Conservation (phyloP, 2,888 invertebrate genomes). For the Steinernema carpocapsae region DNA sequence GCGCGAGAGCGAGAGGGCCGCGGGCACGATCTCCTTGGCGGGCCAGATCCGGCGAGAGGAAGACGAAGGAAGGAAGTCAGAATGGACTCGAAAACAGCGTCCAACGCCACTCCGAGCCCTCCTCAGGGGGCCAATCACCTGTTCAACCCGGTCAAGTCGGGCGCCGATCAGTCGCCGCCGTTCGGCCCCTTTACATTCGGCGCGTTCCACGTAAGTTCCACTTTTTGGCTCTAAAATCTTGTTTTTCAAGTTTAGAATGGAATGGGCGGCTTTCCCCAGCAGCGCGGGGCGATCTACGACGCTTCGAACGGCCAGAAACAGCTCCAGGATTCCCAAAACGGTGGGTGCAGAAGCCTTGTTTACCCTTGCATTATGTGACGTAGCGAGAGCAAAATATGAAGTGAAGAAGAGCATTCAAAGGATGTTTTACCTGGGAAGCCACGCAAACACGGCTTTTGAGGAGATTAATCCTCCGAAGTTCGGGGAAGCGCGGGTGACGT, state of each 20-base stretch:
- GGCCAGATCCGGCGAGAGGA: slow-evolving; percentile 31
- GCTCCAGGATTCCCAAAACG: slow-evolving; percentile 20
- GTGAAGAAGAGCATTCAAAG: not conserved
- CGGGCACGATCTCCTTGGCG: slow-evolving; percentile 26
- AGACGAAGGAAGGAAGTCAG: slow-evolving; percentile 30
- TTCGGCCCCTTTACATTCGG: slow-evolving; percentile 23
- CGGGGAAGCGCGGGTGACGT: not conserved
- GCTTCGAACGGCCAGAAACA: slow-evolving; percentile 18
- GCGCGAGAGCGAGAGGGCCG: slow-evolving; percentile 12
- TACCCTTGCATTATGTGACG: not conserved
- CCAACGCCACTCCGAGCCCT: slow-evolving; percentile 3
- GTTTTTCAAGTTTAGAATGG: not conserved
- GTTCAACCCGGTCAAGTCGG: slow-evolving; percentile 14
- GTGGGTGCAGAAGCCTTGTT: slow-evolving; percentile 1
- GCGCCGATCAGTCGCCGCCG: not conserved
- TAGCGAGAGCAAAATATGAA: not conserved
- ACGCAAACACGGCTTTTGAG: not conserved
- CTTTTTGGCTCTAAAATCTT: not conserved
- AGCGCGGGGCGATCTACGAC: slow-evolving; percentile 14
- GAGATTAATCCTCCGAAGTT: not conserved
- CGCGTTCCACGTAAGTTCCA: slow-evolving; percentile 20
- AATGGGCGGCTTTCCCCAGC: slow-evolving; percentile 17
- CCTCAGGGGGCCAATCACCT: slow-evolving; percentile 14
- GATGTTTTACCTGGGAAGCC: not conserved
- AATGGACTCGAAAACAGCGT: slow-evolving; percentile 30